A percentile compares a stretch with the other conserved stretches of the same genome.
Evolutionary conservation across 2,113 vertebrate species (phyloP).

Genomic region (Petrocephalus zakoni): DNA sequence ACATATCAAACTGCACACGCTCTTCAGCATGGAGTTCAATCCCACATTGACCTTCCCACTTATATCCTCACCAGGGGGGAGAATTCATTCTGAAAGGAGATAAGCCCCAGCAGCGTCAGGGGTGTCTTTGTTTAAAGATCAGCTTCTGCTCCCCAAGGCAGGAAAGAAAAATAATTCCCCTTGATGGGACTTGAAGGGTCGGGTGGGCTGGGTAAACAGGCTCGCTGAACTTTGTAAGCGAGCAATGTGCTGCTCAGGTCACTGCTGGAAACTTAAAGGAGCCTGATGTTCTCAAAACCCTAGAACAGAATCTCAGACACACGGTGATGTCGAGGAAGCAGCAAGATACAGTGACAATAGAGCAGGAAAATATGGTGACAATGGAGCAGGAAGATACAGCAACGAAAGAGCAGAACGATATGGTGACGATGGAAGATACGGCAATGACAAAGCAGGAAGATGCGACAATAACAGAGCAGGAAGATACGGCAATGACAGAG

Average conservation of each 20-base stretch:
- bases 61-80: neutral
- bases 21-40: neutral
- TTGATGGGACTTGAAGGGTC: neutral
- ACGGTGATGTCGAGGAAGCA: neutral
- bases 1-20: neutral
- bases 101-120: neutral
- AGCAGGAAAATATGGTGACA: too few species aligned
- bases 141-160: neutral
- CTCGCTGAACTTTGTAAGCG: neutral
- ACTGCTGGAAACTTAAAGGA: neutral
- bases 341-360: too few species aligned
- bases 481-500: too few species aligned
- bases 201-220: neutral
- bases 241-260: neutral
- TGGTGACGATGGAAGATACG: too few species aligned
- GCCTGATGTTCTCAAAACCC: neutral
- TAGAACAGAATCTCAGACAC: neutral
- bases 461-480: too few species aligned
- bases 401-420: too few species aligned
- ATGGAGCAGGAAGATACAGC: too few species aligned
- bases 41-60: neutral
- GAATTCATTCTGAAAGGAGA: neutral
- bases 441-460: too few species aligned
- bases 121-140: neutral
- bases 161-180: neutral